Evolutionary conservation across 2,113 vertebrate genomes (phyloP).

Genomic region (Phocoena phocoena): DNA sequence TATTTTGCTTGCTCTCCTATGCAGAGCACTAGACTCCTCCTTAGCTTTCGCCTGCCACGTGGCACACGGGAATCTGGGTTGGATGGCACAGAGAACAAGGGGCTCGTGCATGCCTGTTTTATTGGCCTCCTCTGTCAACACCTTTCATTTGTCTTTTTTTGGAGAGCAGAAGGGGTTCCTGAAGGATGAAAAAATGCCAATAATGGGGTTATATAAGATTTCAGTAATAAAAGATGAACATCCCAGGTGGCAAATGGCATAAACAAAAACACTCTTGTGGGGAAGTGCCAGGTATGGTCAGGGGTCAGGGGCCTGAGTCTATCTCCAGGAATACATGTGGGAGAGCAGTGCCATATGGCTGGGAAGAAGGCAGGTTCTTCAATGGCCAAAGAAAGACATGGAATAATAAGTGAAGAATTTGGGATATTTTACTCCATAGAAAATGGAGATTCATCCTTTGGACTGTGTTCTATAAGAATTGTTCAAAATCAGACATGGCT

Average conservation of each 20-base stretch:
- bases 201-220: neutral
- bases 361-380: neutral
- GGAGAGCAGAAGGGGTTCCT: neutral
- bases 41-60: neutral
- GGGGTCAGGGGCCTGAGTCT: neutral
- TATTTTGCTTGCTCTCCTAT: neutral
- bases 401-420: neutral
- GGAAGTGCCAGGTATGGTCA: neutral
- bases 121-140: neutral
- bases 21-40: neutral
- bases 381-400: neutral
- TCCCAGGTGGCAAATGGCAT: neutral
- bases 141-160: neutral
- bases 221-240: neutral
- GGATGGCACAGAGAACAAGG: neutral
- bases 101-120: neutral
- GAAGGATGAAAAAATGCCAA: neutral
- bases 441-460: neutral
- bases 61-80: neutral
- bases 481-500: neutral
- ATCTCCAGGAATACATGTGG: neutral
- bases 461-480: neutral
- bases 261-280: neutral
- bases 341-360: neutral
- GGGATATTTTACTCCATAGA: neutral